Evolutionary conservation across 2,888 invertebrate genomes (phyloP).

Genomic region (Caradrina clavipalpis): DNA sequence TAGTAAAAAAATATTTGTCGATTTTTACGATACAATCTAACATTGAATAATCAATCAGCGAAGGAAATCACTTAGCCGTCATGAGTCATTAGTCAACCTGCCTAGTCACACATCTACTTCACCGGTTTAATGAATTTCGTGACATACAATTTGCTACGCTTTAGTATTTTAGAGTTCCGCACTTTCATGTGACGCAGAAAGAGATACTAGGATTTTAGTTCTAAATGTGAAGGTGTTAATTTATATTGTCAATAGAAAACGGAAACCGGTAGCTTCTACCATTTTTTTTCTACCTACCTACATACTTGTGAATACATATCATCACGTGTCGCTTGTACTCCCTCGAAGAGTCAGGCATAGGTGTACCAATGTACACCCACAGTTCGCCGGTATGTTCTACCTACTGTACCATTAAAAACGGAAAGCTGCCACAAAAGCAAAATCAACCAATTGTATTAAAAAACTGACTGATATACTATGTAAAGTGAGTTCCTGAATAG

Average conservation of each 20-base stretch:
- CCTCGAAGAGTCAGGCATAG: too few relatives aligned
- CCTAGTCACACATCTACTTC: conserved; percentile 56
- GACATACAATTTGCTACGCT: conserved; percentile 60
- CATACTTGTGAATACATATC: too few relatives aligned
- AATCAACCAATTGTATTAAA: too few relatives aligned
- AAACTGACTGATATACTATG: too few relatives aligned
- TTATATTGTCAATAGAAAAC: not conserved
- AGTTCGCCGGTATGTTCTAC: too few relatives aligned
- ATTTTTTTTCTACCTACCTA: too few relatives aligned
- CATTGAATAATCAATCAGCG: conserved; percentile 60
- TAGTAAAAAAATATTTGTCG: conserved; percentile 38
- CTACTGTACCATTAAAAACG: too few relatives aligned
- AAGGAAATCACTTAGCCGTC: conserved; percentile 64
- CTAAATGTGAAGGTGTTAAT: not conserved
- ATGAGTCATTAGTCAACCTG: conserved; percentile 62
- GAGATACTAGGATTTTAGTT: not conserved
- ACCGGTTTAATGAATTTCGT: conserved; percentile 62
- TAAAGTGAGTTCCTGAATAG: too few relatives aligned
- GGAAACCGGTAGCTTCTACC: not conserved
- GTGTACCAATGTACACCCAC: too few relatives aligned
- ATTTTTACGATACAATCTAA: conserved; percentile 56
- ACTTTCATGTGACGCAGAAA: not conserved
- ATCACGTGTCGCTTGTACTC: too few relatives aligned
- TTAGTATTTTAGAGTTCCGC: conserved; percentile 42
- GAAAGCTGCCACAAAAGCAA: too few relatives aligned